phyloP scores from a whole-genome alignment of 2,888 invertebrate genomes.

The Campoletis raptor region DNA sequence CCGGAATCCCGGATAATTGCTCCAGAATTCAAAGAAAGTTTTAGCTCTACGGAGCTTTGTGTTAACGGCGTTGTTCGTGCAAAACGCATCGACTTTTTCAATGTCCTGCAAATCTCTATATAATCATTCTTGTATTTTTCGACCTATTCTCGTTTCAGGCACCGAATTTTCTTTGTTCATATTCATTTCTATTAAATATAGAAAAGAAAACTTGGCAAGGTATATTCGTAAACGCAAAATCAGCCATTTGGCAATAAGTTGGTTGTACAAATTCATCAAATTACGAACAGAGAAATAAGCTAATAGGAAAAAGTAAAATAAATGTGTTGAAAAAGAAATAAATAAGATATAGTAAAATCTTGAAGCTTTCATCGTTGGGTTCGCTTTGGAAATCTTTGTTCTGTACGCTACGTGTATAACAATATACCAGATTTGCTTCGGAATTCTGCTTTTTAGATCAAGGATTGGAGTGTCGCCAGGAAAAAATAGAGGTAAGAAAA shows the following conservation, averaged over 20 bases:
- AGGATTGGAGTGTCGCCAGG: constrained; percentile 22
- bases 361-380: background rate
- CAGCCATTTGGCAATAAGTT: background rate
- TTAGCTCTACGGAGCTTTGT: constrained; percentile 27
- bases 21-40: constrained; percentile 22
- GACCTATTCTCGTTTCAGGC: background rate
- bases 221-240: background rate
- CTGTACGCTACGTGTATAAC: background rate
- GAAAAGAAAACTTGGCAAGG: background rate
- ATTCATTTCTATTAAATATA: background rate
- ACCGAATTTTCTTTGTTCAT: background rate
- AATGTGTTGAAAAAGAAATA: background rate
- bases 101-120: background rate
- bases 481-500: background rate
- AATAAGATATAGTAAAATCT: background rate
- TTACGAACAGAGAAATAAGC: background rate
- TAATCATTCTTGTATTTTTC: constrained; percentile 2
- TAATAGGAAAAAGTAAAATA: background rate
- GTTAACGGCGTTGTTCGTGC: constrained; percentile 1
- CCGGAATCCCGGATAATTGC: constrained; percentile 41
- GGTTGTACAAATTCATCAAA: background rate
- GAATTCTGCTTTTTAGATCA: background rate
- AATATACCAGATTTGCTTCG: background rate
- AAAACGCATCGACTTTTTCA: constrained; percentile 28
- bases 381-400: background rate